Evolutionary conservation across 2,888 invertebrate species (phyloP), one percentile per base, ranked within the genome.

Genomic region (Ophioninae sp.): DNA sequence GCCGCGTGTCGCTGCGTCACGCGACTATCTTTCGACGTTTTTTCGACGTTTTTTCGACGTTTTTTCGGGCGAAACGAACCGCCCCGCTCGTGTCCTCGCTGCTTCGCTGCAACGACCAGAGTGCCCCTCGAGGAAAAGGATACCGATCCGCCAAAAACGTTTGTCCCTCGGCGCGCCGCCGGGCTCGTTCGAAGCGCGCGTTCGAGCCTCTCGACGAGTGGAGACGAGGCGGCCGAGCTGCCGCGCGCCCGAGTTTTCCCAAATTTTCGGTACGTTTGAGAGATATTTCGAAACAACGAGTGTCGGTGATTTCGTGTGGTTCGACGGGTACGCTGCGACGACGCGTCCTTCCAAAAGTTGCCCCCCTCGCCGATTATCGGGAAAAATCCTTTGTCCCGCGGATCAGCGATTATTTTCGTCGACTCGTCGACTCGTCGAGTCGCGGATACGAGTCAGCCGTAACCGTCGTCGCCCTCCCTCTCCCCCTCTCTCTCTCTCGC

Each of bases 271-370:
- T 51, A 51, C 51, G 51, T 51, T 2, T 1, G 13, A 51, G 17
- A 63, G 10, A 9, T 9, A 65, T 30, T 30, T 30, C 30, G 37
- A 64, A 71, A 8, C 9, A 20, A 71, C 61, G 71, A 78, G 79
- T 74, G 74, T 69, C 69, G 74, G 74, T 75, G 80, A 64, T 44
- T 67, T 44, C 6, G 39, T 69, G 76, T 71, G 76, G 69, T 76
- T 81, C 56, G 63, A 73, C 69, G 65, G n/a, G n/a, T n/a, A n/a
- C n/a, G n/a, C n/a, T n/a, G n/a, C n/a, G n/a, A n/a, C n/a, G 30
- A 51, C 17, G 17, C 17, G 17, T 13, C 0, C 10, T 51, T 51
- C 13, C 13, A 5, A 51, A 10, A 44, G 44, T 44, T 13, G 51
- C 13, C 17, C 17, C 3, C 51, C 13, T 51, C 17, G 51, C 17